Conservation (phyloP, 1,140 invertebrate species). For the Pararge aegeria region DNA sequence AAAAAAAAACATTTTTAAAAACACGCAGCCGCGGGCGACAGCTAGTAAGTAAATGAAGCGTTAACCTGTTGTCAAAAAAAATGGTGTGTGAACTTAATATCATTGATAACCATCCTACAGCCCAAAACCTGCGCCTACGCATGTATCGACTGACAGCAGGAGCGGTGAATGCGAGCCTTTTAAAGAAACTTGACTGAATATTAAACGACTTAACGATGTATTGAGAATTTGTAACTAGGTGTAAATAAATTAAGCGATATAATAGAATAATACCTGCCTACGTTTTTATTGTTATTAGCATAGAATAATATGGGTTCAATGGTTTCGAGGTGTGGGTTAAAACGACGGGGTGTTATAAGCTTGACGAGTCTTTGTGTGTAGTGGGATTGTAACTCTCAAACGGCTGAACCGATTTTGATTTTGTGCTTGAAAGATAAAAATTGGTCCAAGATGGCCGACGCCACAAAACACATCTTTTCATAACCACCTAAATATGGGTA, state of each 20-base stretch:
- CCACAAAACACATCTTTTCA: no score
- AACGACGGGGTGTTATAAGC: no score
- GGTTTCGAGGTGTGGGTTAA: no score
- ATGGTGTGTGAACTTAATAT: background rate
- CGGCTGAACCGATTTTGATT: no score
- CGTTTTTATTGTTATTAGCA: background rate
- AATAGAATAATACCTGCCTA: background rate
- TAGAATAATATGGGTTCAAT: background rate
- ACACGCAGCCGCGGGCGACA: no score
- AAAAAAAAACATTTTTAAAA: no score
- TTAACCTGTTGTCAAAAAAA: background rate
- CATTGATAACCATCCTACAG: constrained; percentile 25
- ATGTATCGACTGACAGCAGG: constrained; percentile 6
- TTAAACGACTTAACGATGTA: constrained; percentile 14
- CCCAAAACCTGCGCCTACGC: constrained; percentile 44
- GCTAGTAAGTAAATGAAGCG: no score
- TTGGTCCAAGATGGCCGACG: no score
- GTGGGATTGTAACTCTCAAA: no score
- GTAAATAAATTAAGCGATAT: background rate
- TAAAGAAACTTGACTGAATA: constrained; percentile 30
- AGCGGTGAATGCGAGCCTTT: constrained; percentile 28
- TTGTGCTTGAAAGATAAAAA: no score
- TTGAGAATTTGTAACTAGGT: constrained; percentile 1
- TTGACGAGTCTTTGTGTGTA: no score
- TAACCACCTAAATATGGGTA: no score